Conservation (phyloP, 2,888 invertebrate genomes). For the Strigamia maritima region DNA sequence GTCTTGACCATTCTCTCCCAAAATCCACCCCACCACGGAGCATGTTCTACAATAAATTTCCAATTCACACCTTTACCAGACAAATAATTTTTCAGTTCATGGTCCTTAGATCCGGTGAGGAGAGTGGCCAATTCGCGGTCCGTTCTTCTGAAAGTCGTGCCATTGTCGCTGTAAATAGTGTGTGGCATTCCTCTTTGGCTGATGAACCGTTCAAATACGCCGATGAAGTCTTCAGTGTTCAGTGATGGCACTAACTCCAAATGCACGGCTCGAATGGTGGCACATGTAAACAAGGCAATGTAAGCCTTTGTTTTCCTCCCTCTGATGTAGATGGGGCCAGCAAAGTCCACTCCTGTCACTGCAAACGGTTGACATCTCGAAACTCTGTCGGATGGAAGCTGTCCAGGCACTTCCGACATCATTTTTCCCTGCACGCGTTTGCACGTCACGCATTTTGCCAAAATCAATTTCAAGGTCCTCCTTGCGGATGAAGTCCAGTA, state of each 20-base stretch:
- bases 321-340: not conserved
- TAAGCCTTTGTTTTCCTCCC: not conserved
- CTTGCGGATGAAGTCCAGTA: not conserved
- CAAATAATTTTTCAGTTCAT: not conserved
- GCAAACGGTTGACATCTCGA: not conserved
- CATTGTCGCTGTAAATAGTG: not conserved
- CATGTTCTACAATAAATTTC: not conserved
- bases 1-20: not conserved
- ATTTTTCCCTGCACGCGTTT: not conserved
- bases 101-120: not conserved
- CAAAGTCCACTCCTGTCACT: slow-evolving; percentile 11
- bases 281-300: not conserved
- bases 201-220: not conserved
- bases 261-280: not conserved
- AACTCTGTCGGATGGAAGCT: slow-evolving; percentile 3
- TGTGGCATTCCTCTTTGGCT: not conserved
- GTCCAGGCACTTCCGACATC: not conserved
- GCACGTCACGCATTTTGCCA: not conserved
- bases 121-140: not conserved
- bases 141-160: not conserved
- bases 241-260: not conserved
- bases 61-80: not conserved
- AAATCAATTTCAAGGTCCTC: not conserved
- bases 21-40: not conserved
- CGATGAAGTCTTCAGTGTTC: not conserved